phyloP scores from a whole-genome alignment of 1,140 invertebrate genomes.

The Scaptomyza pallida region DNA sequence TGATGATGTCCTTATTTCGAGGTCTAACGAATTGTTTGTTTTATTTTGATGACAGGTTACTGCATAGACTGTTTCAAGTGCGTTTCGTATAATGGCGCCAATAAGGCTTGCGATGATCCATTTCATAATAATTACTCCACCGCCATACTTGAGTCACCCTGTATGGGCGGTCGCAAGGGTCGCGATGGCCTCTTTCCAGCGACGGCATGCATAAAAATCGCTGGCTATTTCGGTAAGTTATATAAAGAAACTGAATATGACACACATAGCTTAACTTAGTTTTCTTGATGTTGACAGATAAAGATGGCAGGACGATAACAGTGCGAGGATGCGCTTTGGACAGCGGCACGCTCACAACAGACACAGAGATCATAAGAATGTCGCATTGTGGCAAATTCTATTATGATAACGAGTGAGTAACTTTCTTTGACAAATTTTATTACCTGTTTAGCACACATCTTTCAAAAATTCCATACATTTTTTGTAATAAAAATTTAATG shows the following conservation, averaged over 20 bases:
- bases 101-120: constrained; percentile 96
- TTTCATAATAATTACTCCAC: constrained; percentile 97
- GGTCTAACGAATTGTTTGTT: not conserved
- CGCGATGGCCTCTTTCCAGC: constrained; percentile 97
- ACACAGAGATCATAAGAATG: constrained; percentile 96
- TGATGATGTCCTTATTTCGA: not conserved
- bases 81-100: constrained; percentile 94
- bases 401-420: constrained; percentile 91
- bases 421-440: not conserved
- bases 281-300: constrained; percentile 85
- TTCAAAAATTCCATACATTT: not conserved
- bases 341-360: constrained; percentile 95
- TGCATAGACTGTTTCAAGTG: constrained; percentile 98
- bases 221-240: constrained; percentile 91
- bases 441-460: not conserved
- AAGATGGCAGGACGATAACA: constrained; percentile 91
- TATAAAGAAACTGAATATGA: not conserved
- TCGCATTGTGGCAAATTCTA: constrained; percentile 96
- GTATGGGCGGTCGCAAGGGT: constrained; percentile 95
- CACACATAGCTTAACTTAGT: too few relatives aligned
- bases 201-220: constrained; percentile 97
- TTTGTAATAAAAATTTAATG: constrained; percentile 9
- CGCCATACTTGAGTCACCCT: constrained; percentile 94
- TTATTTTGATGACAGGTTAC: constrained; percentile 79
- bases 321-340: constrained; percentile 95